These are phyloP conservation scores for Masticophis lateralis DNA, from an alignment of 2,797 vertebrate species.

Conservation along the genomic window DNA sequence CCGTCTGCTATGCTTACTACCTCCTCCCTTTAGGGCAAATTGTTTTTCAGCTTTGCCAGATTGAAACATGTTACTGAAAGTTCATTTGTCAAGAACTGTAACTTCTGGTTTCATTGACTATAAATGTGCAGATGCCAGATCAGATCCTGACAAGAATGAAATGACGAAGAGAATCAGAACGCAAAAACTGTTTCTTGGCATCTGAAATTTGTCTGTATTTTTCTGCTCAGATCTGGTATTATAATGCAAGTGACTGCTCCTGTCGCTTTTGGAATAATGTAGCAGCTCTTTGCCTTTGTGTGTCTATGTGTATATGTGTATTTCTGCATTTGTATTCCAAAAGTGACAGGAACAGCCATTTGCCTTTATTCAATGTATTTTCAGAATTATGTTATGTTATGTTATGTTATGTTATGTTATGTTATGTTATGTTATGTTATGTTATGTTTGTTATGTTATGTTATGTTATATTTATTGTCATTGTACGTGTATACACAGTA, in stretches of 20 bases:
- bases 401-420: too few species aligned
- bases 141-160: not conserved
- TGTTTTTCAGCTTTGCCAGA: not conserved
- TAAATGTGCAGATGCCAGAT: not conserved
- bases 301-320: not conserved
- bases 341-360: not conserved
- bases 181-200: not conserved
- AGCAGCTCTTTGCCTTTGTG: not conserved
- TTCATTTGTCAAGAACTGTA: not conserved
- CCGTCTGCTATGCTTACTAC: not conserved
- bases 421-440: too few species aligned
- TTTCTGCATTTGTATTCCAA: not conserved
- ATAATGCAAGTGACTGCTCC: not conserved
- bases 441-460: too few species aligned
- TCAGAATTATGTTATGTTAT: not conserved
- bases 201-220: not conserved
- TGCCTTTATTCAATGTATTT: not conserved
- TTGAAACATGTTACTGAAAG: not conserved
- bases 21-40: not conserved
- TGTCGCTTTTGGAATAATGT: not conserved
- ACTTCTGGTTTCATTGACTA: not conserved
- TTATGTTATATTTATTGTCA: too few species aligned
- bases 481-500: too few species aligned
- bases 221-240: not conserved
- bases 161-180: not conserved